phyloP scores from a whole-genome alignment of 2,888 invertebrate species.

The Nemurella pictetii region DNA sequence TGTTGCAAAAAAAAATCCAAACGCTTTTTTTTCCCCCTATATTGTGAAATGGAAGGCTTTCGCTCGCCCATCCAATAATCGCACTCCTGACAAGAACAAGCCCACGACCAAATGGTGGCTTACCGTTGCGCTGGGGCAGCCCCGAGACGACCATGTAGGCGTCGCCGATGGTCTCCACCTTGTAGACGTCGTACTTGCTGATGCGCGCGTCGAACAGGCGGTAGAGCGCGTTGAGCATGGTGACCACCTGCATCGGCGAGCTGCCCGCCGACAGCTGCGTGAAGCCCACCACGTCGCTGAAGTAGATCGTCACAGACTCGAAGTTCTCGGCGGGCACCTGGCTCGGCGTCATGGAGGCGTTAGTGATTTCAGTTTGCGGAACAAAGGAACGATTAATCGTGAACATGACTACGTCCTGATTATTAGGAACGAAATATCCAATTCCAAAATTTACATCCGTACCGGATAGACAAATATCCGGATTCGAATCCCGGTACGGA shows the following conservation, averaged over 20 bases:
- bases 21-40: not conserved
- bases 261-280: conserved; percentile 64
- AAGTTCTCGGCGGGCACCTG: conserved; percentile 66
- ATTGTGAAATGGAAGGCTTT: not conserved
- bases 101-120: no score
- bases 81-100: conserved; percentile 50
- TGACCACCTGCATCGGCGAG: conserved; percentile 66
- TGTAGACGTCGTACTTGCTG: conserved; percentile 72
- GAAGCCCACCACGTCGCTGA: conserved; percentile 72
- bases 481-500: no score
- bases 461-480: no score
- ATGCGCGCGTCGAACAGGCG: conserved; percentile 72
- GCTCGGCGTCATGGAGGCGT: not conserved
- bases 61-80: no score
- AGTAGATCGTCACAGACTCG: conserved; percentile 70
- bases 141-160: conserved; percentile 67
- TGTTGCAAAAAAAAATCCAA: no score
- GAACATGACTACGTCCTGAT: no score
- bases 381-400: no score
- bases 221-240: conserved; percentile 73
- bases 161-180: conserved; percentile 68
- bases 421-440: no score
- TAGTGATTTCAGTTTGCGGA: no score
- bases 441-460: no score
- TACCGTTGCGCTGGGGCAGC: conserved; percentile 60